Conservation (phyloP, 2,888 invertebrate genomes). For the Gerris lacustris region DNA sequence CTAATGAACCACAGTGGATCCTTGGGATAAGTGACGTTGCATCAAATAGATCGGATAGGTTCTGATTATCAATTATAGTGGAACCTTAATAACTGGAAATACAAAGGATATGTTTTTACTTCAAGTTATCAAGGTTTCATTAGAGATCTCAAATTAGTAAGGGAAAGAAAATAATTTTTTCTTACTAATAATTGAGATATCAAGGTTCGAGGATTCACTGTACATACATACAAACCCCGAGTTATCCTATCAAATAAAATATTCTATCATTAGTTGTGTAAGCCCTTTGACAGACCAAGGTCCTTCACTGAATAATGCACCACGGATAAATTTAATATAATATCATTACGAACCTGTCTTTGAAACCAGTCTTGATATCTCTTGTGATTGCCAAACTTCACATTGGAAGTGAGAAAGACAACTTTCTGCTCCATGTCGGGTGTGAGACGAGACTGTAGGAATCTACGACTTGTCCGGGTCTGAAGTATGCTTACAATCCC, state of each 20-base stretch:
- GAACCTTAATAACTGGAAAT: too few relatives aligned
- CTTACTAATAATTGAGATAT: too few relatives aligned
- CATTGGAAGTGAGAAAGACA: conserved; percentile 71
- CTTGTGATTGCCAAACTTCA: conserved; percentile 81
- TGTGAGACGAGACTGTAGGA: conserved; percentile 70
- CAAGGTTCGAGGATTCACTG: too few relatives aligned
- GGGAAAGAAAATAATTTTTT: too few relatives aligned
- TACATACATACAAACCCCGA: too few relatives aligned
- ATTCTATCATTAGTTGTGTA: too few relatives aligned
- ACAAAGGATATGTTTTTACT: too few relatives aligned
- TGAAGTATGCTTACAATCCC: conserved; percentile 63
- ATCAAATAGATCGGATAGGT: background rate
- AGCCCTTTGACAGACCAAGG: too few relatives aligned
- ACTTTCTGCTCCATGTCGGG: conserved; percentile 89
- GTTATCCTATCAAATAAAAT: too few relatives aligned
- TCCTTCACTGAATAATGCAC: too few relatives aligned
- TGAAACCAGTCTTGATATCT: conserved; percentile 93
- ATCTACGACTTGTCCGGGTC: conserved; percentile 73
- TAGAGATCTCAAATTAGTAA: too few relatives aligned
- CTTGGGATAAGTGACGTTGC: background rate
- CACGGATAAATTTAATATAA: background rate
- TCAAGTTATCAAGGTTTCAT: too few relatives aligned
- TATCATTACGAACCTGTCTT: conserved; percentile 42
- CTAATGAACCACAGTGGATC: background rate
- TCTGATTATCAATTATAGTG: background rate